A percentile compares a stretch with the other conserved stretches of the same genome.
Conservation (phyloP, 2,888 invertebrate genomes). For the Anthoptus insignis region DNA sequence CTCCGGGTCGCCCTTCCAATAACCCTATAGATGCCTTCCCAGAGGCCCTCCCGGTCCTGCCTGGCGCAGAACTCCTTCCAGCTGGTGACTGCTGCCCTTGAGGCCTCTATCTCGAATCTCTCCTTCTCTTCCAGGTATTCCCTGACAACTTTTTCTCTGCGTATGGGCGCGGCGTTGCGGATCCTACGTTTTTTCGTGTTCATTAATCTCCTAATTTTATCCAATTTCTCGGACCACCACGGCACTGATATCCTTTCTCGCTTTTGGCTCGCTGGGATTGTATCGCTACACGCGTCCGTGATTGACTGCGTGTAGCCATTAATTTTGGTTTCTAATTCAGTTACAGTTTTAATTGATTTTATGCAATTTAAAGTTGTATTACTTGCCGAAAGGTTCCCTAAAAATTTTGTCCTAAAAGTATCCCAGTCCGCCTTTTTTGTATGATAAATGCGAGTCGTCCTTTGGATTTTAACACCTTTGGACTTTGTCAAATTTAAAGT, state of each 20-base stretch:
- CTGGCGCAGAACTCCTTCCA: background rate
- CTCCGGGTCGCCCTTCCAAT: background rate
- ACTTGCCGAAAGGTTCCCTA: no score
- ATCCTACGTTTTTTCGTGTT: background rate
- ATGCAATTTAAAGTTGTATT: no score
- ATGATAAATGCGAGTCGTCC: background rate
- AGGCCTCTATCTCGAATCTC: background rate
- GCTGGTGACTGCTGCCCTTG: no score
- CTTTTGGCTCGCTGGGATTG: background rate
- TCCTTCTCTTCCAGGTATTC: background rate
- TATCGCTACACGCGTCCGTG: no score
- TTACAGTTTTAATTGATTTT: no score
- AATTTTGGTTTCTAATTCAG: no score
- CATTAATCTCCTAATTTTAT: background rate
- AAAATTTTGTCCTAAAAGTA: no score
- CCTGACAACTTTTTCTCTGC: background rate
- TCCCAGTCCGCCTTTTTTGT: background rate
- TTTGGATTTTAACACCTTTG: background rate
- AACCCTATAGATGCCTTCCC: background rate
- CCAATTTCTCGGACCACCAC: background rate
- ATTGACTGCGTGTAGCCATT: no score
- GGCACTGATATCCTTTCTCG: background rate
- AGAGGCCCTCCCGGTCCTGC: background rate
- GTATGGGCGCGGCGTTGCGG: background rate
- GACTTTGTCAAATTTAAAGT: background rate